A percentile compares a stretch with the other conserved stretches of the same genome.
Conservation (phyloP, 1,140 invertebrate species). For the Aporrectodea caliginosa region DNA sequence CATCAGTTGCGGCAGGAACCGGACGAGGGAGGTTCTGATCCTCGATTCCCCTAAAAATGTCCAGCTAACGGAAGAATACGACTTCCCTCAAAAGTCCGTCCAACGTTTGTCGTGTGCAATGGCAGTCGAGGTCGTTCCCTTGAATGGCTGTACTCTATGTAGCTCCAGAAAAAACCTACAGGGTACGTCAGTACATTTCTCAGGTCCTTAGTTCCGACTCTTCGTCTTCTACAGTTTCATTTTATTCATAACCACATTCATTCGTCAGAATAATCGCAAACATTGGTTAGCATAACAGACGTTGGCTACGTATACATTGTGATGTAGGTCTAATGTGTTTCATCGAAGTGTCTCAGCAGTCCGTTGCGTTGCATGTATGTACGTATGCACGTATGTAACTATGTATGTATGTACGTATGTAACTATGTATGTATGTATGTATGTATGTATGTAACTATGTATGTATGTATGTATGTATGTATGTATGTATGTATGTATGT, state of each 20-base stretch:
- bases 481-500: conserved; percentile 23
- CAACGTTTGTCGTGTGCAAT: no score
- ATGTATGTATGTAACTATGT: conserved; percentile 20
- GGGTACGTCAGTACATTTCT: not conserved
- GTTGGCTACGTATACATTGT: not conserved
- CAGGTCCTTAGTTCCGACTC: not conserved
- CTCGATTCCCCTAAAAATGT: no score
- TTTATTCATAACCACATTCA: not conserved
- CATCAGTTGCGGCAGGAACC: no score
- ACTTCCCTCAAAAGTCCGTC: no score
- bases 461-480: conserved; percentile 22
- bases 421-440: conserved; percentile 20
- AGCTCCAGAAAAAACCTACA: no score
- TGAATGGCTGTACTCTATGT: no score
- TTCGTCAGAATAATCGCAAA: not conserved
- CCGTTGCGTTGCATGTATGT: conserved; percentile 13
- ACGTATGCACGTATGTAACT: conserved; percentile 15
- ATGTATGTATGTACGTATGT: conserved; percentile 22
- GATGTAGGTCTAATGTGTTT: not conserved
- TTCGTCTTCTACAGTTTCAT: not conserved
- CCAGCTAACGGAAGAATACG: no score
- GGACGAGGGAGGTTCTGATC: no score
- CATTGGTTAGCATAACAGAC: not conserved
- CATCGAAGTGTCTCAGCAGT: not conserved
- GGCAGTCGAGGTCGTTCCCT: no score